Evolutionary conservation across 2,797 vertebrate genomes (phyloP), one percentile per base, ranked within the genome.

Genomic region (Acanthis flammea): DNA sequence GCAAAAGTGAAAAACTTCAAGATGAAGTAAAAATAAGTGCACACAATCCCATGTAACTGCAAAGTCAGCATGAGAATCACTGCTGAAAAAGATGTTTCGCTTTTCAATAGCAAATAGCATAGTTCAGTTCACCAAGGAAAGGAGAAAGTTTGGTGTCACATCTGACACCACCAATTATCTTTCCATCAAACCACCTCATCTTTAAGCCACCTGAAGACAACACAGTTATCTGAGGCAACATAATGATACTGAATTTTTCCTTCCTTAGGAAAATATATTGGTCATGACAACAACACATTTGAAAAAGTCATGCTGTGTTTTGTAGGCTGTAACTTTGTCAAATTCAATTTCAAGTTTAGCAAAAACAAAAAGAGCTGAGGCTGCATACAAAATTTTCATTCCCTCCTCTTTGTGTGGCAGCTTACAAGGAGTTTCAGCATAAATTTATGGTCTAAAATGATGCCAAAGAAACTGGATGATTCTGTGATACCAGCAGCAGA

Each of bases 231-330:
- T 68, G 33, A 90, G 54, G 22, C 70, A 50, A 58, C 8, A 11
- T 3, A 22, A 19, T n/a, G 67, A 60, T 3, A 72, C 0, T 14
- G 19, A 37, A 17, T 4, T 22, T 14, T 60, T 12, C 18, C 41
- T 45, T 72, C 55, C 50, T 53, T 37, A 27, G 28, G 62, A 81
- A 93, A 72, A 72, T 4, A 42, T 0, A 33, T 8, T 12, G 19
- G 6, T 27, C n/a, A 10, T 1, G 16, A 62, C 44, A 76, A 42
- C 14, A 51, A 7, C 1, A 77, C 0, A 0, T 19, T 14, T 37
- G 21, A 45, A 79, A 80, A 86, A 66, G 10, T 28, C 39, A n/a
- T 6, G 5, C 22, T 47, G 37, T 0, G 0, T 16, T 82, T 19
- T 53, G 41, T 11, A 41, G 35, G 27, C 41, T 74, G 16, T 9